phyloP scores from a whole-genome alignment of 2,888 invertebrate species.

The Hofmannophila pseudospretella region DNA sequence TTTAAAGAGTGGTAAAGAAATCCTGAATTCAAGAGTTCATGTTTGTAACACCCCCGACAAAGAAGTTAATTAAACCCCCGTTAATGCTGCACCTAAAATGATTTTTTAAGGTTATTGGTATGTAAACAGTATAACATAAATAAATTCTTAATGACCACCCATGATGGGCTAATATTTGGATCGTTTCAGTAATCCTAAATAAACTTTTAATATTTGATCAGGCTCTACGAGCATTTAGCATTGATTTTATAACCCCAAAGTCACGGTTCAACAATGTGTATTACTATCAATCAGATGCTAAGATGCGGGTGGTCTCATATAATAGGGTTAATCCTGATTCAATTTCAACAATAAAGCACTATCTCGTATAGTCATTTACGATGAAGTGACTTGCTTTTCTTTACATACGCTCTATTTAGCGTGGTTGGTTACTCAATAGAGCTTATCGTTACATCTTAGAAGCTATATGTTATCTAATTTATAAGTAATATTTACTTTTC shows the following conservation, averaged over 20 bases:
- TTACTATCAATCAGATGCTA: constrained; percentile 31
- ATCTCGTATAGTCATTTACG: constrained; percentile 24
- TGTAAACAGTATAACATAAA: constrained; percentile 1
- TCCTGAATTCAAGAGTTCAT: too few relatives aligned
- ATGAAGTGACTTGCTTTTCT: constrained; percentile 26
- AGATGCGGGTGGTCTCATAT: constrained; percentile 59
- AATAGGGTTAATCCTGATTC: constrained; percentile 52
- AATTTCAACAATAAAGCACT: constrained; percentile 39
- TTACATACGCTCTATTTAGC: constrained; percentile 8
- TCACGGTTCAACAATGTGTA: constrained; percentile 12
- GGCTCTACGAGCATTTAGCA: constrained; percentile 30
- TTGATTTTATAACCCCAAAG: constrained; percentile 19
- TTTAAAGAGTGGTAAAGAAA: not conserved
- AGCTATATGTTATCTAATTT: too few relatives aligned
- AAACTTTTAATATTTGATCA: constrained; percentile 29
- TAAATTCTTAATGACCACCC: constrained; percentile 33
- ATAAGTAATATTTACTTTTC: too few relatives aligned
- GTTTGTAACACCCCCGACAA: too few relatives aligned
- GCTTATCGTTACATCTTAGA: too few relatives aligned
- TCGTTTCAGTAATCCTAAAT: constrained; percentile 17
- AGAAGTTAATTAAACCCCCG: too few relatives aligned
- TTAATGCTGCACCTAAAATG: not conserved
- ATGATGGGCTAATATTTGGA: constrained; percentile 21
- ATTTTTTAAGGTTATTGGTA: constrained; percentile 2
- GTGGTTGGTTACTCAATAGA: too few relatives aligned